Evolutionary conservation across 1,140 invertebrate genomes (phyloP), one percentile per base, ranked within the genome.

Genomic region (Drosophila ananassae): DNA sequence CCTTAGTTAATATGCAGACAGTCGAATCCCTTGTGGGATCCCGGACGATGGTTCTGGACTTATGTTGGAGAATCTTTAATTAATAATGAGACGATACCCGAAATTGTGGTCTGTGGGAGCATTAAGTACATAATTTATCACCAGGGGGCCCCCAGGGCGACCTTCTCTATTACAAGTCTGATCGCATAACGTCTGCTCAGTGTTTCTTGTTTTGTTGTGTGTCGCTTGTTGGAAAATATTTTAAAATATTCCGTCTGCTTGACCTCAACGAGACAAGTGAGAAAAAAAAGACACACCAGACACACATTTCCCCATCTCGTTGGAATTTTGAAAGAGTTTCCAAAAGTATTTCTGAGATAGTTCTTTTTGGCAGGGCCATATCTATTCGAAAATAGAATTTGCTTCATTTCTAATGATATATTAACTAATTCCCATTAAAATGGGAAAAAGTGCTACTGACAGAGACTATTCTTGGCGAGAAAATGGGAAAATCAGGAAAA

Each of bases 91-190:
- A 17, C 32, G 21, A 59, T 53, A 59, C 21, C 63, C 63, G 47
- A 67, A 67, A 64, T 64, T 52, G 61, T 47, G 25, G 25, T 47
- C 17, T 47, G 17, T 47, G 67, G 55, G 68, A 55, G 30, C 64
- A 83, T 83, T 68, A 83, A 78, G 77, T 73, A 74, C 75, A 75
- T 82, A 87, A 85, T 85, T 87, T 85, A 85, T 85, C 66, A 78
- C 82, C 66, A 57, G 17, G 62, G 32, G 39, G 41, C 34, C 71
- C 59, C 67, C 60, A 13, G 17, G 39, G 69, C 57, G 67, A 78
- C 62, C 79, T 78, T 78, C 55, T 24, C 68, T 55, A 67, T 61
- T 66, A 76, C 73, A 76, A 46, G 60, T 54, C 62, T 21, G 50
- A 53, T 39, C 48, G 12, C 28, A 44, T 51, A 28, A 25, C 9